These are phyloP conservation scores for Campaea margaritaria DNA, from an alignment of 2,888 invertebrate genomes.

Conservation along the genomic window DNA sequence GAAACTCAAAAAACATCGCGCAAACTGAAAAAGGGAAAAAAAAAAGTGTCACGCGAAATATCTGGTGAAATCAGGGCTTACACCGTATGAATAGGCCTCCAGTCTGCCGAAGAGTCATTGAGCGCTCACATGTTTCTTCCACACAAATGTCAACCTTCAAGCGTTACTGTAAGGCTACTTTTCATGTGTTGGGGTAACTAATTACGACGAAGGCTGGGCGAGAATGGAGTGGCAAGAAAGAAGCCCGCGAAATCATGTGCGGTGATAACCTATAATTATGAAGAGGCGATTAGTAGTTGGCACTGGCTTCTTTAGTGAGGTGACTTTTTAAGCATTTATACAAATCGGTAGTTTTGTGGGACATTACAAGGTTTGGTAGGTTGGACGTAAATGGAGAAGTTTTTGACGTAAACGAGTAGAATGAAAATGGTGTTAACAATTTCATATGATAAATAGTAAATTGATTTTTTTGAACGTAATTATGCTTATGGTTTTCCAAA, in stretches of 20 bases:
- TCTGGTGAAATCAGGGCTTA: constrained; percentile 51
- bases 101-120: constrained; percentile 60
- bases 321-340: constrained; percentile 18
- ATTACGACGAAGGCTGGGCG: constrained; percentile 57
- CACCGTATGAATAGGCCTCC: constrained; percentile 63
- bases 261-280: constrained; percentile 71
- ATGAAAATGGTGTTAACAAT: too few relatives aligned
- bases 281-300: constrained; percentile 62
- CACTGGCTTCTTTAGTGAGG: constrained; percentile 56
- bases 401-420: too few relatives aligned
- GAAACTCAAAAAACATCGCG: constrained; percentile 45
- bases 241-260: constrained; percentile 70
- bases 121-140: constrained; percentile 38
- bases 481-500: too few relatives aligned
- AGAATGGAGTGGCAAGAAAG: constrained; percentile 63
- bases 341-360: constrained; percentile 17
- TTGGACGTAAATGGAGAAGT: too few relatives aligned
- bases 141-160: constrained; percentile 40
- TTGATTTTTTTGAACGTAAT: too few relatives aligned
- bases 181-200: constrained; percentile 49
- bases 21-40: constrained; percentile 36
- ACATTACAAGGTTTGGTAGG: not conserved
- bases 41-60: constrained; percentile 54
- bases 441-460: too few relatives aligned
- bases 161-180: constrained; percentile 32